Evolutionary conservation across 2,113 vertebrate genomes (phyloP), one percentile per base, ranked within the genome.

Genomic region (Clinocottus analis): DNA sequence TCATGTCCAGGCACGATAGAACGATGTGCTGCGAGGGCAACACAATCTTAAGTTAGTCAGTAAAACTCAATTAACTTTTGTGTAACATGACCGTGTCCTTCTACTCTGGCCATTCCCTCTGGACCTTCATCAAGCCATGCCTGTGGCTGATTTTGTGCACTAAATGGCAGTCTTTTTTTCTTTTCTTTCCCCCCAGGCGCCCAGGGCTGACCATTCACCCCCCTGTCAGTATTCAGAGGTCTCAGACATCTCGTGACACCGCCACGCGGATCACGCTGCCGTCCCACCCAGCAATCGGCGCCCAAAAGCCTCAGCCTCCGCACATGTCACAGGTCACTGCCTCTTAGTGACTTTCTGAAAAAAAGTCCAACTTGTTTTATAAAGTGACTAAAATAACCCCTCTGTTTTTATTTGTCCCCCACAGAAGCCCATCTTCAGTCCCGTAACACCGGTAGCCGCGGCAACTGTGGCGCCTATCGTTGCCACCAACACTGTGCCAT

Each of bases 401-500:
- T 25, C 10, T 1, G 47, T 6, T 58, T 29, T 27, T 0, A n/a
- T 60, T 71, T 58, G 66, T 61, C 61, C 27, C 25, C 56, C 68
- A 4, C 79, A 99, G 98, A 99, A 99, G 91, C 96, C 98, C 0
- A 98, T 99, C 84, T 99, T 99, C 89, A 98, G 97, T 82, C 96
- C 97, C 71, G 97, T 98, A 77, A 97, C 97, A 35, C 98, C 98
- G 8, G 97, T 99, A 64, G 98, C 96, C 77, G 98, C 98, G 53
- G 98, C 98, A 72, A 99, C 98, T 4, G 98, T 99, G 89, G 98
- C 98, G 63, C 98, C 98, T 27, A 98, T 99, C 89, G 93, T 99
- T 89, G 97, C 98, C 83, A 98, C 97, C 0, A 99, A 99, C 91
- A 98, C 97, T 11, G 95, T 97, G 79, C 95, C 98, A 73, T 96